Conservation (phyloP, 2,113 vertebrate genomes). For the Brachyhypopomus gauderio region DNA sequence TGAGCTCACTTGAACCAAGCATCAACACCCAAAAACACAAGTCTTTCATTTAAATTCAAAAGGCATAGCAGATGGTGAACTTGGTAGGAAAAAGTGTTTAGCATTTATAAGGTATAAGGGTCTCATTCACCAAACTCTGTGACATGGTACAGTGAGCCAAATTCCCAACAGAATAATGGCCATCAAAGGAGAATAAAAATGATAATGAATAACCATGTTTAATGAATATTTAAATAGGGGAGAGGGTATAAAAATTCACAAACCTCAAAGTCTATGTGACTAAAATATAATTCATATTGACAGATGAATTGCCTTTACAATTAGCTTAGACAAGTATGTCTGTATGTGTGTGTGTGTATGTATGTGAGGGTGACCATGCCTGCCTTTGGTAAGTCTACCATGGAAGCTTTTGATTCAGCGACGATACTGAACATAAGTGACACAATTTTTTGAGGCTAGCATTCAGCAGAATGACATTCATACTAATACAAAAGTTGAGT, state of each 20-base stretch:
- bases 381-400: constrained; percentile 1
- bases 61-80: too few species aligned
- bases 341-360: background rate
- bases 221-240: too few species aligned
- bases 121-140: too few species aligned
- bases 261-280: background rate
- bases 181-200: too few species aligned
- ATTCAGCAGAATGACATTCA: constrained; percentile 11
- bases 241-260: constrained; percentile 6
- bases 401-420: background rate
- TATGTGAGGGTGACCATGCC: background rate
- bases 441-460: background rate
- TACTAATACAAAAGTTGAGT: constrained; percentile 14
- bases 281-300: constrained; percentile 16
- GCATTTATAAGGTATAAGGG: too few species aligned
- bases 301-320: background rate
- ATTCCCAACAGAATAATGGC: too few species aligned
- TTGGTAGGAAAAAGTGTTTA: too few species aligned
- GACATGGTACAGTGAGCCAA: too few species aligned
- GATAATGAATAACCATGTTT: too few species aligned
- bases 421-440: background rate
- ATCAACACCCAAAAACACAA: too few species aligned
- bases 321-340: background rate
- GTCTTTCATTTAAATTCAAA: too few species aligned
- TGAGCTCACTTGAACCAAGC: too few species aligned